Base-by-base conservation (phyloP, 2,888 invertebrate genomes). In the Mimumesa dahlbomi region DNA sequence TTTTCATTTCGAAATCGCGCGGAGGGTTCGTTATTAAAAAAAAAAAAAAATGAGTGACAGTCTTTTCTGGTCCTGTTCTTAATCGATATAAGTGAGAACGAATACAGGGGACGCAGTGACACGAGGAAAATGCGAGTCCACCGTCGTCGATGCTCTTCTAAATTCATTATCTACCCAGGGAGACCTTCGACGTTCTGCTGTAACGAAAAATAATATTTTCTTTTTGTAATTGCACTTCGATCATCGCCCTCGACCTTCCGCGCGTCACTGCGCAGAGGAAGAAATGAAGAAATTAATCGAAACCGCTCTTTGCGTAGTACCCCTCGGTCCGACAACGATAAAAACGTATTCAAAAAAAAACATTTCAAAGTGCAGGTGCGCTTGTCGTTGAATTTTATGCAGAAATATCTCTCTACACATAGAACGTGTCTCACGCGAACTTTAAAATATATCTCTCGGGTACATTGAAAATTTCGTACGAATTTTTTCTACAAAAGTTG, bases 171-270 rank as follows among this genome's bases (percentile, higher is more conserved):
- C 58, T 72, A 67, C 19, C 13, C 50, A 50, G 53, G 50, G 43
- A 77, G 52, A 69, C 43, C 34, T 63, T 53, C 48, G 53, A 66
- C 38, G 19, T 31, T 19, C 53, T 63, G 53, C 49, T 72, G 67
- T 76, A 76, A 80, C 68, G 48, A 77, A 81, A 81, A 79, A 77
- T 78, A 80, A 66, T 66, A 48, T 58, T 53, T 50, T 52, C 61
- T 59, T 54, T 71, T 62, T 59, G 38, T 79, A 81, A 73, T 81
- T 62, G 79, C 79, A 79, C 77, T 81, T 81, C 48, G 54, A 74
- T 73, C 62, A 53, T 46, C 61, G 49, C 34, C 13, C 50, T 59
- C 46, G 58, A 52, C 53, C 2, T 62, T 52, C 36, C 38, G 7
- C 40, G 46, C 13, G 54, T 67, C 73, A 69, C 59, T 70, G 69